phyloP scores from a whole-genome alignment of 2,113 vertebrate genomes.

The Gila orcuttii region DNA sequence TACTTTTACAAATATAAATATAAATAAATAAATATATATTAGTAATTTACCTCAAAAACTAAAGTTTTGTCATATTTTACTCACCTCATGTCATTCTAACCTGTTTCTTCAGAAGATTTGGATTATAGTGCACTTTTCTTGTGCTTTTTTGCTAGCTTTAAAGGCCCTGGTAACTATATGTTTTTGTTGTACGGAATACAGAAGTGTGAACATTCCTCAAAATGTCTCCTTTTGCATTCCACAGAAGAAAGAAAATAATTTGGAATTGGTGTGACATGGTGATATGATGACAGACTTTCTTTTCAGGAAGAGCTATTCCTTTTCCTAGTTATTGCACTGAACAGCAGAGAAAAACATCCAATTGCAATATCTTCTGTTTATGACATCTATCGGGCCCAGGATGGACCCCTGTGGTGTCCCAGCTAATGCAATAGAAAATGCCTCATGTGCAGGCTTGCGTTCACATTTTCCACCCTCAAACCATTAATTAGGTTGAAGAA shows the following conservation, averaged over 20 bases:
- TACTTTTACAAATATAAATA: no score
- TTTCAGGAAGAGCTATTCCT: background rate
- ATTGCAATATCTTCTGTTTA: background rate
- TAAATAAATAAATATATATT: no score
- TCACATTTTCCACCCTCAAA: background rate
- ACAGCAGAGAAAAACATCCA: background rate
- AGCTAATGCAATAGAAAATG: background rate
- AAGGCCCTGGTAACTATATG: background rate
- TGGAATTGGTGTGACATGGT: background rate
- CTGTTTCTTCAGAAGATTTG: background rate
- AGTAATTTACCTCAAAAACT: background rate
- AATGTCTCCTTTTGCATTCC: background rate
- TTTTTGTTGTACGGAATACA: background rate
- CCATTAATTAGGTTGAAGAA: background rate
- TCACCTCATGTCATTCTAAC: background rate
- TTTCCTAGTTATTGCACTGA: background rate
- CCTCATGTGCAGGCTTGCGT: background rate
- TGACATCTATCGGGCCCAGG: slow-evolving; percentile 11
- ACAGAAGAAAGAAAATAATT: background rate
- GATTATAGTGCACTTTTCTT: background rate
- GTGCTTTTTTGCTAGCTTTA: background rate
- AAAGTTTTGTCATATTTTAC: background rate
- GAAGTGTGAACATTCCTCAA: background rate
- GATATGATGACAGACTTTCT: background rate
- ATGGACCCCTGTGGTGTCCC: slow-evolving; percentile 17